These are phyloP conservation scores for Hippocampus comes DNA, from an alignment of 2,113 vertebrate species.

Conservation along the genomic window DNA sequence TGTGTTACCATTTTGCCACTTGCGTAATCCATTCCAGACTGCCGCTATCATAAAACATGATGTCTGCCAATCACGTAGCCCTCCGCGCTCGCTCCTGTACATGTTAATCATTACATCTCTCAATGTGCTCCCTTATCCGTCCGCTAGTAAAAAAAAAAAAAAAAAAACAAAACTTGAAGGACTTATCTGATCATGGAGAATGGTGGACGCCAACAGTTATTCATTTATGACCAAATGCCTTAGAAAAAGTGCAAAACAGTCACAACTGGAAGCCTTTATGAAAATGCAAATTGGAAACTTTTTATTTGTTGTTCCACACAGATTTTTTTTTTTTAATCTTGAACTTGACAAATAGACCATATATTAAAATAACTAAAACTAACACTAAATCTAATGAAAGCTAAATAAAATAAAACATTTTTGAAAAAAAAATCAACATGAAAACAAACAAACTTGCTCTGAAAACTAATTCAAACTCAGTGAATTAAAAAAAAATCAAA, in stretches of 20 bases:
- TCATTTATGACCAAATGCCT: background rate
- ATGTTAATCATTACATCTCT: slow-evolving; percentile 57
- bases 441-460: too few relatives aligned
- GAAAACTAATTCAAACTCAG: too few relatives aligned
- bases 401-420: too few relatives aligned
- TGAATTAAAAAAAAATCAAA: too few relatives aligned
- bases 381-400: too few relatives aligned
- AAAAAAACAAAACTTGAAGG: background rate
- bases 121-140: slow-evolving; percentile 16
- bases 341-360: too few relatives aligned
- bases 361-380: too few relatives aligned
- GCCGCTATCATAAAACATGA: background rate
- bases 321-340: too few relatives aligned
- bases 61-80: slow-evolving; percentile 4
- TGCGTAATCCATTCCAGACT: background rate
- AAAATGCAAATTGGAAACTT: background rate
- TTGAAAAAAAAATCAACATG: too few relatives aligned
- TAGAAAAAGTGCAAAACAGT: background rate
- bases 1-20: too few relatives aligned
- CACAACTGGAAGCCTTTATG: background rate
- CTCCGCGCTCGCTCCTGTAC: background rate
- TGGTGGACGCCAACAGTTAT: background rate
- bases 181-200: slow-evolving; percentile 5
- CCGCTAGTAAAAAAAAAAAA: slow-evolving; percentile 30
- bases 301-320: background rate